Evolutionary conservation across 2,113 vertebrate genomes (phyloP).

Genomic region (Oenanthe oenanthe): DNA sequence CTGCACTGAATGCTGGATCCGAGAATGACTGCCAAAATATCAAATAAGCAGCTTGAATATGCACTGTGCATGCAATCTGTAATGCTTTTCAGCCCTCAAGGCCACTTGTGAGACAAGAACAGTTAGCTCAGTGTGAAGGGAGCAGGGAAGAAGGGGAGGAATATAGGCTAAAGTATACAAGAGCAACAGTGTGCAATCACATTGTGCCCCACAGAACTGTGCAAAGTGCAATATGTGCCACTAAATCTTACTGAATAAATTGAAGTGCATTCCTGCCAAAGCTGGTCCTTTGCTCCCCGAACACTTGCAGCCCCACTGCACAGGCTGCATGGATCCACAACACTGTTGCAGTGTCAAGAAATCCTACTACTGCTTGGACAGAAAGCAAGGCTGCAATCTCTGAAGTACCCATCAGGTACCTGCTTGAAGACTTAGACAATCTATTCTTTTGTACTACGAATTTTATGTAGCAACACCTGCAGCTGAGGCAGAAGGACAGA

Average conservation of each 20-base stretch:
- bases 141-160: background rate
- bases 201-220: background rate
- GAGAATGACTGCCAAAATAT: background rate
- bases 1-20: background rate
- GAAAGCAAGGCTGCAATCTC: background rate
- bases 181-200: background rate
- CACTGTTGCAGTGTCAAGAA: background rate
- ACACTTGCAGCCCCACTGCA: background rate
- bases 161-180: background rate
- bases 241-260: background rate
- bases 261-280: background rate
- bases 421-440: background rate
- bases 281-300: background rate
- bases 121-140: background rate
- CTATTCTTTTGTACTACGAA: background rate
- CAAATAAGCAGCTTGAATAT: background rate
- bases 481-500: background rate
- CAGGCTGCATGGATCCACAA: background rate
- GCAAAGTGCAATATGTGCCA: background rate
- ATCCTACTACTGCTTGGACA: background rate
- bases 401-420: background rate
- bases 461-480: background rate
- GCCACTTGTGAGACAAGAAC: background rate
- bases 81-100: background rate
- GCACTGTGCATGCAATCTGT: background rate